Conservation (phyloP, 2,888 invertebrate genomes). For the Archips crataeganus region DNA sequence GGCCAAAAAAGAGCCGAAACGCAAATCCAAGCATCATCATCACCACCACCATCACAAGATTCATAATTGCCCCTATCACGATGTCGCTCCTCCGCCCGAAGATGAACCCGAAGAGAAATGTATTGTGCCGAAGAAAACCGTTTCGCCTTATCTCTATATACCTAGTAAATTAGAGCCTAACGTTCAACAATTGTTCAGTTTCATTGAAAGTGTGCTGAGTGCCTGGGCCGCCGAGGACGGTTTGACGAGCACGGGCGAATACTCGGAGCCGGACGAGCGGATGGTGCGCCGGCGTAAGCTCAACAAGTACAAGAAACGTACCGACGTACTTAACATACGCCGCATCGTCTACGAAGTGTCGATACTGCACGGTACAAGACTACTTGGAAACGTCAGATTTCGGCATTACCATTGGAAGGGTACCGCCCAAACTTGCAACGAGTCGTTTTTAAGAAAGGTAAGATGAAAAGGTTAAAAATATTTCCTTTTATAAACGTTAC, state of each 20-base stretch:
- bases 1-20: conserved; percentile 64
- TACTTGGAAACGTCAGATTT: conserved; percentile 89
- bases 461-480: conserved; percentile 50
- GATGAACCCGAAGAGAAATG: conserved; percentile 71
- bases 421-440: conserved; percentile 95
- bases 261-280: conserved; percentile 90
- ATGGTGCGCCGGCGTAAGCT: conserved; percentile 86
- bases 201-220: conserved; percentile 92
- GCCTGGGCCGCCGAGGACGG: conserved; percentile 92
- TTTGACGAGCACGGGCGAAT: conserved; percentile 90
- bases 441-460: conserved; percentile 95
- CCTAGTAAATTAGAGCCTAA: conserved; percentile 89
- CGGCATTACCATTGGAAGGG: conserved; percentile 94
- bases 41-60: conserved; percentile 76
- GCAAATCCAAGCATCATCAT: conserved; percentile 72
- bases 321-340: conserved; percentile 89
- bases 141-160: conserved; percentile 83
- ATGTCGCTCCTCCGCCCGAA: conserved; percentile 69
- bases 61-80: conserved; percentile 79
- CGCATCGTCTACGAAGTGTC: conserved; percentile 90
- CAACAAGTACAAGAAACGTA: conserved; percentile 87
- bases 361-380: conserved; percentile 88
- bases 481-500: no score
- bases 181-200: conserved; percentile 93
- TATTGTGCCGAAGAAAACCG: conserved; percentile 74